Conservation (phyloP, 2,888 invertebrate species). For the Erannis defoliaria region DNA sequence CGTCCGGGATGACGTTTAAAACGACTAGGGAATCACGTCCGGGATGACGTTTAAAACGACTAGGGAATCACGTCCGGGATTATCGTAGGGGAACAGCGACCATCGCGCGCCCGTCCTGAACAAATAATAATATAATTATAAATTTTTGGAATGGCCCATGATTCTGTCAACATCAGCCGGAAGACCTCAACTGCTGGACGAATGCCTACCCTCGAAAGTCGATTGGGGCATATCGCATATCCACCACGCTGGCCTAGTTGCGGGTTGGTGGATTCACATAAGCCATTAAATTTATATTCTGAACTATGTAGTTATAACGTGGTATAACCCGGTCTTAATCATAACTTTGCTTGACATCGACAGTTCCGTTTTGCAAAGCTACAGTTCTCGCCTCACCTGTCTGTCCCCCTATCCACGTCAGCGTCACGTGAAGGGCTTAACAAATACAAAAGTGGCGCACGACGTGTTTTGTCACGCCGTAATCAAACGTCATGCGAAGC, state of each 20-base stretch:
- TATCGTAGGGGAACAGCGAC: constrained; percentile 30
- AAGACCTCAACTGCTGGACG: too few species aligned
- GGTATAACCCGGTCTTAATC: neutral
- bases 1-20: constrained; percentile 13
- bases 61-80: constrained; percentile 35
- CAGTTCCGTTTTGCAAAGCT: neutral
- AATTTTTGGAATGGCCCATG: constrained; percentile 9
- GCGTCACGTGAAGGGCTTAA: constrained; percentile 44
- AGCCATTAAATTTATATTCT: too few species aligned
- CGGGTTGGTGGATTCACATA: too few species aligned
- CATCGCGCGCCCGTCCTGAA: constrained; percentile 33
- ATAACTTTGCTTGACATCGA: neutral
- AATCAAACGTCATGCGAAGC: constrained; percentile 52
- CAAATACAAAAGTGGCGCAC: constrained; percentile 60
- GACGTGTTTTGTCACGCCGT: constrained; percentile 71
- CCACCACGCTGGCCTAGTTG: too few species aligned
- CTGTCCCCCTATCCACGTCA: constrained; percentile 17
- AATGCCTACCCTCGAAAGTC: too few species aligned
- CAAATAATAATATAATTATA: constrained; percentile 46
- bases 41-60: constrained; percentile 37
- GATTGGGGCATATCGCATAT: too few species aligned
- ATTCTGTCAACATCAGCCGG: neutral
- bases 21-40: too few species aligned
- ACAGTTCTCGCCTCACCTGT: constrained; percentile 15
- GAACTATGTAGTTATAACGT: too few species aligned